Conservation (phyloP, 2,888 invertebrate genomes). For the Tetanocera ferruginea region DNA sequence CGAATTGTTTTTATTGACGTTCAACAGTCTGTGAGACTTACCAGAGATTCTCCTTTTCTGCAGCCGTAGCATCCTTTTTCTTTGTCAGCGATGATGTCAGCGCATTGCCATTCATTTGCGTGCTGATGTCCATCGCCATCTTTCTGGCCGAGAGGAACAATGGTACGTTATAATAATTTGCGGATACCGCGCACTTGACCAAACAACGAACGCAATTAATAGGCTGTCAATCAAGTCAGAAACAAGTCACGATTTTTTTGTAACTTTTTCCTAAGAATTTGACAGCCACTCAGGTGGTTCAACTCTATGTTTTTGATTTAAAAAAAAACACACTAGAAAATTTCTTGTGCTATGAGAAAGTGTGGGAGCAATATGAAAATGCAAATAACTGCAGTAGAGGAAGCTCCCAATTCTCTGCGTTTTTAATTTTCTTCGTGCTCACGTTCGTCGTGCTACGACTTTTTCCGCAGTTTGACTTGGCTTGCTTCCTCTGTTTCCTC, state of each 20-base stretch:
- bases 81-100: conserved; percentile 67
- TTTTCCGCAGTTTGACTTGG: conserved; percentile 19
- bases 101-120: conserved; percentile 66
- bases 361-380: neutral
- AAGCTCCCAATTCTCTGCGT: neutral
- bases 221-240: neutral
- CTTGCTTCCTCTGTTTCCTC: conserved; percentile 6
- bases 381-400: neutral
- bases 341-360: neutral
- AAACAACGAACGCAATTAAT: neutral
- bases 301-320: neutral
- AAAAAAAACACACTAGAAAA: neutral
- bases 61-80: conserved; percentile 64
- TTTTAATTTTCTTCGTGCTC: neutral
- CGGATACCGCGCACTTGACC: neutral
- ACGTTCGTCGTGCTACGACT: neutral
- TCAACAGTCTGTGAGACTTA: conserved; percentile 50
- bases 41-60: conserved; percentile 67
- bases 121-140: conserved; percentile 66
- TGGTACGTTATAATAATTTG: neutral
- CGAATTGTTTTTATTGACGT: too few relatives aligned
- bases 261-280: too few relatives aligned
- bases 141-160: conserved; percentile 43
- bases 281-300: neutral
- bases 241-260: neutral